Conservation (phyloP, 2,797 vertebrate genomes). For the Anguilla anguilla region DNA sequence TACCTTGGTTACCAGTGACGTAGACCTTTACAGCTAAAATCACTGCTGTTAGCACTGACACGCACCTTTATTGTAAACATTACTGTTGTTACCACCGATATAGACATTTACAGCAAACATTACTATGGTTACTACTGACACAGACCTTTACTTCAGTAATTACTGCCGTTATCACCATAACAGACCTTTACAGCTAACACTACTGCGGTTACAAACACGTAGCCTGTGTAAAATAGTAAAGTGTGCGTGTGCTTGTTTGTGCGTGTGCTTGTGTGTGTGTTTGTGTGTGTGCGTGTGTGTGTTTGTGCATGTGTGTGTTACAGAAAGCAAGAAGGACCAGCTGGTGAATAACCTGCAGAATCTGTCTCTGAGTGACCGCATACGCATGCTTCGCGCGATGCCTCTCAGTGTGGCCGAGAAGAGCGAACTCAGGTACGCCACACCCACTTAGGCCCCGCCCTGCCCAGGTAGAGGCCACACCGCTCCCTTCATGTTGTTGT, state of each 20-base stretch:
- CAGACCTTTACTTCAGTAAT: no score
- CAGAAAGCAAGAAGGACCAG: conserved; percentile 68
- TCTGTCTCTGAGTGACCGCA: conserved; percentile 73
- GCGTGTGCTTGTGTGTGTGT: background rate
- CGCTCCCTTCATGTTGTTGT: background rate
- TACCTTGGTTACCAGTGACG: no score
- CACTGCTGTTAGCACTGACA: no score
- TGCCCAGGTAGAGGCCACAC: background rate
- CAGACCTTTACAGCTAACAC: no score
- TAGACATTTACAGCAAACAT: no score
- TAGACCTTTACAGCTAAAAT: no score
- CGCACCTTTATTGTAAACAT: no score
- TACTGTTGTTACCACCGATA: no score
- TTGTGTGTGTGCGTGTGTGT: conserved; percentile 10
- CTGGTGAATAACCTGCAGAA: conserved; percentile 86
- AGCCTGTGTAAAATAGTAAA: no score
- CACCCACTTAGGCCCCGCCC: background rate
- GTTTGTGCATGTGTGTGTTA: conserved; percentile 32
- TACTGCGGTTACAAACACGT: no score
- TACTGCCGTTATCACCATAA: no score
- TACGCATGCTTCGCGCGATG: conserved; percentile 78
- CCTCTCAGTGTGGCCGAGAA: conserved; percentile 84
- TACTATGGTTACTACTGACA: no score
- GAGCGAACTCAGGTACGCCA: conserved; percentile 73
- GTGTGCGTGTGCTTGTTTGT: background rate